Evolutionary conservation across 2,888 invertebrate genomes (phyloP).

Genomic region (Papilio gigon): DNA sequence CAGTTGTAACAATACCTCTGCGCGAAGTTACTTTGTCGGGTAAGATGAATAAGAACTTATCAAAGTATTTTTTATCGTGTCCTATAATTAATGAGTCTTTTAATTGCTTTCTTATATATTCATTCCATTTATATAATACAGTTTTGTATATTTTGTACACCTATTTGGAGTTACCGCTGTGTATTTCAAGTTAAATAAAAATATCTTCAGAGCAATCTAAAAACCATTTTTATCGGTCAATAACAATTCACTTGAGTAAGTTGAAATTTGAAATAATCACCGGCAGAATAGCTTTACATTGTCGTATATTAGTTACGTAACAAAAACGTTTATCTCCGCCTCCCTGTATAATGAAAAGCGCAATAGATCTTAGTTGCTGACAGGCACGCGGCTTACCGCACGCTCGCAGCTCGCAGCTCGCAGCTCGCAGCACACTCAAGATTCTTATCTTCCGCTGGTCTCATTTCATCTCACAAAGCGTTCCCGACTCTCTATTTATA

Average conservation of each 20-base stretch:
- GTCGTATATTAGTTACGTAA: slow-evolving; percentile 39
- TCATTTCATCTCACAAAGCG: slow-evolving; percentile 78
- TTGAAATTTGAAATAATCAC: slow-evolving; percentile 2
- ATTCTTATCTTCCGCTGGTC: slow-evolving; percentile 74
- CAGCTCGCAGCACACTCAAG: slow-evolving; percentile 74
- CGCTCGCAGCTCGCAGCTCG: slow-evolving; percentile 70
- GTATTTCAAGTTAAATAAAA: too few species aligned
- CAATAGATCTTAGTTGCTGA: slow-evolving; percentile 66
- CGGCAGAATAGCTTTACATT: slow-evolving; percentile 11
- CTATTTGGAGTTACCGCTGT: too few species aligned
- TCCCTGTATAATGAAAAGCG: slow-evolving; percentile 62
- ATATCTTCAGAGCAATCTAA: not conserved
- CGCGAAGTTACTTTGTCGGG: not conserved
- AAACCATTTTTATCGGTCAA: not conserved
- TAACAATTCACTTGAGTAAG: not conserved
- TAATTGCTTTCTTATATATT: too few species aligned
- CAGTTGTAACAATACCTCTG: slow-evolving; percentile 1
- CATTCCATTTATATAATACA: too few species aligned
- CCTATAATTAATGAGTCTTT: too few species aligned
- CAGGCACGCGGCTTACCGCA: slow-evolving; percentile 57
- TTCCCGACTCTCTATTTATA: slow-evolving; percentile 71
- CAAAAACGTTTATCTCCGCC: slow-evolving; percentile 42
- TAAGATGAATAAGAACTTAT: too few species aligned
- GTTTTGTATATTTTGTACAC: too few species aligned
- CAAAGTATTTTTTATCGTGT: too few species aligned